Base-by-base conservation (phyloP, 2,888 invertebrate genomes). In the Erebia palarica region DNA sequence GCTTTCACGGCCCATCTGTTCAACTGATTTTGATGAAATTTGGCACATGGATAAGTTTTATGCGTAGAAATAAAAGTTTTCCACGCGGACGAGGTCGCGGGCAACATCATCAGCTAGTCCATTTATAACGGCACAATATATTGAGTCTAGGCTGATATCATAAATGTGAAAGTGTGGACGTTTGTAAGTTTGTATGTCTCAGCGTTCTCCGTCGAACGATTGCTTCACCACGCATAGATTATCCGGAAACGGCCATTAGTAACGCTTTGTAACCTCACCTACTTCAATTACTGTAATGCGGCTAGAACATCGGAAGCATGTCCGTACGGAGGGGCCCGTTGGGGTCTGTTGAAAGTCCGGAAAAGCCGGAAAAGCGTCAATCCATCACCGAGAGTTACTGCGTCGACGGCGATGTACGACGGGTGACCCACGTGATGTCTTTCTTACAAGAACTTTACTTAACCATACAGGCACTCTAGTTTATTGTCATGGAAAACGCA, bases 341-440 rank as follows among this genome's bases (percentile, higher is more conserved):
- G 53, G 71, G 70, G 67, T 70, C 71, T 61, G 73, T 68, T 73
- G 71, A 71, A 73, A 73, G 68, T 68, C 73, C 73, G 73, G 73
- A 73, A 73, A 73, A 70, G 68, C 73, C 73, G 73, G 73, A 73
- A 73, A 73, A 73, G 68, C 71, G 68, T 65, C 65, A 57, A 73
- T 73, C 73, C 68, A 73, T 73, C 68, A 73, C 71, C 10, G 68
- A 71, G 68, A 73, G 71, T 73, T 71, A 70, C 72, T 27, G 65
- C 65, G 65, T 68, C 65, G 14, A 51, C 60, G 51, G 68, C 68
- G 58, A 60, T 36, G 60, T 61, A 61, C 60, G 68, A 61, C 60
- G 51, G 60, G 68, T 68, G 75, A 78, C 78, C 70, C 78, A 76
- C 76, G 72, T 74, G 74, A 73, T 70, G 66, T 44, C 67, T 58